These are phyloP conservation scores for Mercenaria mercenaria DNA, from an alignment of 1,140 invertebrate species.

Conservation along the genomic window DNA sequence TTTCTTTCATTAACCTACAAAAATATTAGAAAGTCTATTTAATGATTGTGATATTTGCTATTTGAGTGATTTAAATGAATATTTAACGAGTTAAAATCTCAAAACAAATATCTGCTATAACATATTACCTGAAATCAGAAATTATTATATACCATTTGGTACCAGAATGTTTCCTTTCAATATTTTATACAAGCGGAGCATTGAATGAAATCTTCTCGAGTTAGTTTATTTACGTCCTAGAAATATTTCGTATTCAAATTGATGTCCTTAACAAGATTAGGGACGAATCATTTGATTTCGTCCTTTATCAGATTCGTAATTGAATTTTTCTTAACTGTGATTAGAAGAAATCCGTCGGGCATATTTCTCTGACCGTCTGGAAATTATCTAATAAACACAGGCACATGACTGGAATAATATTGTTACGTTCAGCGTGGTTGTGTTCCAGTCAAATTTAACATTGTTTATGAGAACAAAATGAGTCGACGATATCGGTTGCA, in stretches of 20 bases:
- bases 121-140: too few species aligned
- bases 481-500: too few species aligned
- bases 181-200: too few species aligned
- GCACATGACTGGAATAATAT: conserved; percentile 53
- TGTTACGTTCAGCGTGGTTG: not conserved
- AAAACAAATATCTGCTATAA: too few species aligned
- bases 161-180: too few species aligned
- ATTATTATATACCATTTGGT: too few species aligned
- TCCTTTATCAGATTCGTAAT: conserved; percentile 55
- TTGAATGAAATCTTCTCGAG: not conserved
- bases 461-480: too few species aligned
- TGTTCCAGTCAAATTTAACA: conserved; percentile 5
- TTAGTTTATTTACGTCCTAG: not conserved
- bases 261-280: conserved; percentile 43
- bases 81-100: too few species aligned
- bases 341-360: conserved; percentile 54
- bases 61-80: too few species aligned
- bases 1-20: too few species aligned
- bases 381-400: conserved; percentile 57
- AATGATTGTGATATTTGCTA: too few species aligned
- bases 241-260: conserved; percentile 57
- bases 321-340: conserved; percentile 65
- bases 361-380: conserved; percentile 13
- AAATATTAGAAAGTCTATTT: too few species aligned
- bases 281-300: conserved; percentile 49